Evolutionary conservation across 1,140 invertebrate genomes (phyloP), one percentile per base, ranked within the genome.

Genomic region (Nebria ingens): DNA sequence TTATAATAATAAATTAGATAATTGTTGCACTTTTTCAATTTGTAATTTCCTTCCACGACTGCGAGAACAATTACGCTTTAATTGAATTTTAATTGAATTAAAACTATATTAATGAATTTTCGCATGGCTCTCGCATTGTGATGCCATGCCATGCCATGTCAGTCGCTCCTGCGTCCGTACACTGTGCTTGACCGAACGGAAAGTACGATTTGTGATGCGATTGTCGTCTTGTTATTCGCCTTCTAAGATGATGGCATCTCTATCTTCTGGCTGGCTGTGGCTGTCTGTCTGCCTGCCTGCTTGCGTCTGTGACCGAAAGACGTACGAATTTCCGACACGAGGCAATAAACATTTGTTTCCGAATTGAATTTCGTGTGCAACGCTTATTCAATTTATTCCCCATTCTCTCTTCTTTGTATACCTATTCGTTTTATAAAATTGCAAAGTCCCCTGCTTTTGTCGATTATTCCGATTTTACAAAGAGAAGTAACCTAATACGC

Each of bases 291-390:
- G 40, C 4, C 15, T 17, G 9, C 15, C 40, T 9, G 15, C 40
- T n/a, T n/a, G n/a, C n/a, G n/a, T n/a, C n/a, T n/a, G n/a, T n/a
- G n/a, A n/a, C n/a, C n/a, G n/a, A n/a, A n/a, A n/a, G 15, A 45
- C 40, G 40, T 9, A 45, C 6, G 25, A 34, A 9, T 34, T 17
- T 45, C 40, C 4, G 9, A 45, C 9, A 45, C 9, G 17, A 17
- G 40, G 6, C 40, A 45, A 45, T 45, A 45, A 45, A 45, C 40
- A 45, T 45, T 45, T 45, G 40, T 45, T 45, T 45, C 40, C 40
- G 17, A 45, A 45, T 45, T 45, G 40, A 45, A 45, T 45, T 45
- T 17, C 40, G 40, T 17, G 15, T 45, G 6, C 17, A 45, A 45
- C 40, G 40, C 40, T 45, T 45, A 45, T 45, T 45, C 40, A 9